Evolutionary conservation across 2,888 invertebrate genomes (phyloP), one percentile per base, ranked within the genome.

Genomic region (Folsomia manolachei): DNA sequence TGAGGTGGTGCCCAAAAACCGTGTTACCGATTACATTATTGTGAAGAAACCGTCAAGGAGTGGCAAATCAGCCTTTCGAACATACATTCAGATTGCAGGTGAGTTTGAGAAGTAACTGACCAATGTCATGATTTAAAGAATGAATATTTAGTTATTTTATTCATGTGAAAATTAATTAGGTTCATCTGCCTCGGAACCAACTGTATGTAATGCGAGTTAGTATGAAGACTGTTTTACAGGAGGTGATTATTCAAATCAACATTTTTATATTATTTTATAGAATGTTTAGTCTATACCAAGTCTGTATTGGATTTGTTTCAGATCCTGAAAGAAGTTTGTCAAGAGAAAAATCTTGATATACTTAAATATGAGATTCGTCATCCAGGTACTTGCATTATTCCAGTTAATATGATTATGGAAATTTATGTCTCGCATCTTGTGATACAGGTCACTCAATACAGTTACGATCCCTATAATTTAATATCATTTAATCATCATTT

Each of bases 181-280:
- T 93, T 51, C 89, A 91, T 82, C 85, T 93, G 80, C 93, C 93
- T 39, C 87, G 90, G 80, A 91, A 91, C 83, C 93, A 93, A 84
- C 86, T 93, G 71, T 91, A 89, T 84, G 92, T 93, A 14, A 87
- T 89, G 56, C 86, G 93, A 76, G 88, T 92, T 74, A 90, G 90
- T 78, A 90, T 90, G 18, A 87, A 89, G 79, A 89, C 89, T 66
- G 86, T 87, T 27, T 85, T 93, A 27, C 87, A 88, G 60, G 90
- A 91, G 9, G 39, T 39, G 14, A n/a, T n/a, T n/a, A n/a, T n/a
- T n/a, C n/a, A n/a, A n/a, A n/a, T n/a, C n/a, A n/a, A n/a, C n/a
- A n/a, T n/a, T n/a, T n/a, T n/a, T n/a, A n/a, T n/a, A n/a, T n/a
- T n/a, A n/a, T n/a, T n/a, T n/a, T n/a, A n/a, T n/a, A n/a, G n/a